Evolutionary conservation across 2,113 vertebrate species (phyloP).

Genomic region (Shinisaurus crocodilurus): DNA sequence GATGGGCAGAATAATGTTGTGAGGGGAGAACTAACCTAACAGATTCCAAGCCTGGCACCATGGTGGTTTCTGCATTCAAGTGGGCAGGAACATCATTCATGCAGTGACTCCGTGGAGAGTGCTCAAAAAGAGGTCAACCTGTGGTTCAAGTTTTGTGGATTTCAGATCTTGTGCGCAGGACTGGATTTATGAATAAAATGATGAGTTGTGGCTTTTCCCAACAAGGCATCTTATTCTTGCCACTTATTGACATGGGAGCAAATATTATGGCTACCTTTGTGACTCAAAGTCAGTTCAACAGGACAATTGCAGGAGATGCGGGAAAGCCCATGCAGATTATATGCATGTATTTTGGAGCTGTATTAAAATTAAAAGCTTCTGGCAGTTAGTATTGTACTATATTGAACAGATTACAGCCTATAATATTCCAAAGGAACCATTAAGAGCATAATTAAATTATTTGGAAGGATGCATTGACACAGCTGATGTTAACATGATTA

Average conservation of each 20-base stretch:
- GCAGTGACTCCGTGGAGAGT: constrained; percentile 92
- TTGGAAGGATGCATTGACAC: too few relatives aligned
- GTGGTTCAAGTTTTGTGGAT: constrained; percentile 87
- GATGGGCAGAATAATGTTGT: constrained; percentile 91
- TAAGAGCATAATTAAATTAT: neutral
- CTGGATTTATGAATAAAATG: constrained; percentile 91
- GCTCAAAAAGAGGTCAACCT: constrained; percentile 90
- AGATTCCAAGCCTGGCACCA: constrained; percentile 93
- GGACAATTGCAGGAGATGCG: neutral
- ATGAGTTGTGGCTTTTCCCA: constrained; percentile 47
- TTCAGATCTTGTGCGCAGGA: constrained; percentile 84
- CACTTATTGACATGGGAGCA: constrained; percentile 48
- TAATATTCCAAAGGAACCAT: neutral
- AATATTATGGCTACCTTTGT: neutral
- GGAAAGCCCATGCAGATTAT: neutral
- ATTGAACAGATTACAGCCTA: neutral
- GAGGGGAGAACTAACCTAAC: constrained; percentile 93
- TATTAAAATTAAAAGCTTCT: neutral
- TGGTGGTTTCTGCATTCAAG: constrained; percentile 95
- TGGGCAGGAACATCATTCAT: constrained; percentile 94
- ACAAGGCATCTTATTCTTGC: constrained; percentile 60
- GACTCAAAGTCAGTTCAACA: too few relatives aligned
- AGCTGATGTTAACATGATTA: too few relatives aligned
- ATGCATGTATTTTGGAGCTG: neutral
- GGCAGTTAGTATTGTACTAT: neutral